These are phyloP conservation scores for Litocranius walleri DNA, from an alignment of 2,113 vertebrate genomes.

Conservation along the genomic window DNA sequence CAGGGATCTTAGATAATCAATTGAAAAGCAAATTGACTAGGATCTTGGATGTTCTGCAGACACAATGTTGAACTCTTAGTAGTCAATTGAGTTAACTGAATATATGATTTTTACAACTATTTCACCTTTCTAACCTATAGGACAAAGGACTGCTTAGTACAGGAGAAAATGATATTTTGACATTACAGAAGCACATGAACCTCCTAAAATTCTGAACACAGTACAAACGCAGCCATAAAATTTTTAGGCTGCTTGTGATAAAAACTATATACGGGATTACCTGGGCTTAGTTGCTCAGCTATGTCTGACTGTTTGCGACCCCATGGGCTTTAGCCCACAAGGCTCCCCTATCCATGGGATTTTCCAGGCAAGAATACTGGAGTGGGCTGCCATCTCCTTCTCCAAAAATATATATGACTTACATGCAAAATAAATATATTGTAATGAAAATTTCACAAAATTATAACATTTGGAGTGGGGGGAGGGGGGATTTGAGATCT, in stretches of 20 bases:
- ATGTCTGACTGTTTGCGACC: neutral
- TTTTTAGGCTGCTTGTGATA: neutral
- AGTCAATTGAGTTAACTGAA: neutral
- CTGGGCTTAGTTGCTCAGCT: neutral
- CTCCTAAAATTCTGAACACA: neutral
- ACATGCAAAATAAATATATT: neutral
- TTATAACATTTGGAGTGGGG: neutral
- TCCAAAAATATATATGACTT: neutral
- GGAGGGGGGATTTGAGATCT: neutral
- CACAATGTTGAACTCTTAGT: neutral
- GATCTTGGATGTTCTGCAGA: neutral
- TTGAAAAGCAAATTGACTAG: neutral
- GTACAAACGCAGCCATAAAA: neutral
- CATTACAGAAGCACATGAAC: neutral
- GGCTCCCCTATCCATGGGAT: neutral
- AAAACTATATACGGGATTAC: neutral
- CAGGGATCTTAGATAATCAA: neutral
- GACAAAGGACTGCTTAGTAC: neutral
- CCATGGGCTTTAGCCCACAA: neutral
- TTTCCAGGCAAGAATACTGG: neutral
- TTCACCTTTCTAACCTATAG: neutral
- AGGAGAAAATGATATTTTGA: neutral
- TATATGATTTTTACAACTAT: neutral
- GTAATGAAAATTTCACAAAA: neutral
- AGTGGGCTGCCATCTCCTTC: neutral